A percentile compares a stretch with the other conserved stretches of the same genome.
Evolutionary conservation across 2,888 invertebrate species (phyloP).

Genomic region (Torymus aiolomorphi): DNA sequence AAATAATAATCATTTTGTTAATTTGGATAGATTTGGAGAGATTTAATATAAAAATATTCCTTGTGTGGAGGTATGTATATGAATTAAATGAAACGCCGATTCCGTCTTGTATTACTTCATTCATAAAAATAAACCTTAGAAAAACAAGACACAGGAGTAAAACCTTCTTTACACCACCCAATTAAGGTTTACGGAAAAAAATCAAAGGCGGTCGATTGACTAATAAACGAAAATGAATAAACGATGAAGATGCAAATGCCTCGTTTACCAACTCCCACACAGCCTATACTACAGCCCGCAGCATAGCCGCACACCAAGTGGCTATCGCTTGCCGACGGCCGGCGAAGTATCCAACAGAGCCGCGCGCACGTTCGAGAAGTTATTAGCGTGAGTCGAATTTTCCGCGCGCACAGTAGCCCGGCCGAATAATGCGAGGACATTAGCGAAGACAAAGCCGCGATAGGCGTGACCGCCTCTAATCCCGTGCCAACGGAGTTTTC

Average conservation of each 20-base stretch:
- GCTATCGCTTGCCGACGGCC: constrained; percentile 32
- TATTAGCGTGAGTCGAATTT: constrained; percentile 18
- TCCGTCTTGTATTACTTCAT: no score
- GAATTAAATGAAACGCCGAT: no score
- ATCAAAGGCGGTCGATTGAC: not conserved
- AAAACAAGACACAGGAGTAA: no score
- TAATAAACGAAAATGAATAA: constrained; percentile 41
- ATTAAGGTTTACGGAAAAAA: not conserved
- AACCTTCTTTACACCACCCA: no score
- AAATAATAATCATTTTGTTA: no score
- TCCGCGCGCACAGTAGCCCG: not conserved
- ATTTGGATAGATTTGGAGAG: no score
- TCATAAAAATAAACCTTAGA: no score
- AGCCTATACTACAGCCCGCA: not conserved
- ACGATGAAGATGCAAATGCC: constrained; percentile 42
- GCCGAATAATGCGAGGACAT: constrained; percentile 9
- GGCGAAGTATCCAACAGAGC: not conserved
- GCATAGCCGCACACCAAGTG: not conserved
- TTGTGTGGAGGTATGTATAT: no score
- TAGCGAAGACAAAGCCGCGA: constrained; percentile 27
- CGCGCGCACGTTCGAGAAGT: not conserved
- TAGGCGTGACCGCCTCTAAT: constrained; percentile 53
- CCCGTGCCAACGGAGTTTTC: constrained; percentile 28
- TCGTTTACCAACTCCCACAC: not conserved
- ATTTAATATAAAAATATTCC: no score